Conservation (phyloP, 2,797 vertebrate genomes). For the Paedocypris micromegethes region DNA sequence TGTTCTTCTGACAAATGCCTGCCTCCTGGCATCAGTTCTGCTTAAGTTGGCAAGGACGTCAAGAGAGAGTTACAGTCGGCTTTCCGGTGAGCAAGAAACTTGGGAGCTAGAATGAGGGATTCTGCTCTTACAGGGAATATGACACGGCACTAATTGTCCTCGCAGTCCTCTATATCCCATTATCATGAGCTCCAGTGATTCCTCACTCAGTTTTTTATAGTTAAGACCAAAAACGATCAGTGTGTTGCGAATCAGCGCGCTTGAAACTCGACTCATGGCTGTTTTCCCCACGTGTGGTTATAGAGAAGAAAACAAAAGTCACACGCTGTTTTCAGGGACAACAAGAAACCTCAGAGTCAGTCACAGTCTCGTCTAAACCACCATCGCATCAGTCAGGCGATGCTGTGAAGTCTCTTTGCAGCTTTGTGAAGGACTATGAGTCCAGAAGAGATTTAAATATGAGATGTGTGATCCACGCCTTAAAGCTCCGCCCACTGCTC, state of each 20-base stretch:
- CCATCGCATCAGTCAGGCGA: background rate
- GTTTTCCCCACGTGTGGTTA: conserved; percentile 22
- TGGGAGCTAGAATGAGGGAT: conserved; percentile 23
- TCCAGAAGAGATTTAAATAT: too few species aligned
- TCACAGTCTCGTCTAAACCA: background rate
- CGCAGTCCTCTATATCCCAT: conserved; percentile 3
- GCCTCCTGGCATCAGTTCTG: conserved; percentile 38
- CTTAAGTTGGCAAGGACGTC: conserved; percentile 36
- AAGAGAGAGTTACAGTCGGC: conserved; percentile 24
- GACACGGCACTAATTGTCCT: conserved; percentile 38
- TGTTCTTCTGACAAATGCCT: conserved; percentile 50
- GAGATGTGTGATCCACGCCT: too few species aligned
- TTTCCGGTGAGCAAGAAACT: conserved; percentile 21
- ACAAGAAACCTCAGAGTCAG: conserved; percentile 16
- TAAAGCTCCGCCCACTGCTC: too few species aligned
- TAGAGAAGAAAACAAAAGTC: conserved; percentile 11
- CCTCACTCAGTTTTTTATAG: conserved; percentile 2
- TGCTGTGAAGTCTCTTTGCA: too few species aligned
- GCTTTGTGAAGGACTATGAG: too few species aligned
- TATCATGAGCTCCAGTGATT: conserved; percentile 12
- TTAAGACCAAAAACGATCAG: conserved; percentile 25
- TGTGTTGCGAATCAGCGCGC: conserved; percentile 30
- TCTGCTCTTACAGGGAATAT: conserved; percentile 36
- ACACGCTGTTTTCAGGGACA: background rate
- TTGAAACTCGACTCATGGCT: conserved; percentile 36